Evolutionary conservation across 2,113 vertebrate species (phyloP).

Genomic region (Nibea albiflora): DNA sequence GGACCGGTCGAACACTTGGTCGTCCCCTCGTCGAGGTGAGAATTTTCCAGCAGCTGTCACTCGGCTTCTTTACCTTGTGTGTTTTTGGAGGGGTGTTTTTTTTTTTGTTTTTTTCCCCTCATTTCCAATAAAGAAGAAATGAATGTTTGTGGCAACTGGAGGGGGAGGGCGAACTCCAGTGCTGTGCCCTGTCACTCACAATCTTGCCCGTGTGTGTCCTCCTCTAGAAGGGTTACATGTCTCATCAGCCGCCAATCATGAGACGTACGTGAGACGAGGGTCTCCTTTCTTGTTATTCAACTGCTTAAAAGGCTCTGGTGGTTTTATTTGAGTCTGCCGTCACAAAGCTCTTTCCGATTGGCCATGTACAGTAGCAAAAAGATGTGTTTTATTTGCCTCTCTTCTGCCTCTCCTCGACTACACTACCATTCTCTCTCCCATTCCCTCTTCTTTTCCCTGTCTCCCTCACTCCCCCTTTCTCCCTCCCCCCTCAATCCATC

Average conservation of each 20-base stretch:
- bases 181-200: conserved; percentile 75
- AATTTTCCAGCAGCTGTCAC: conserved; percentile 89
- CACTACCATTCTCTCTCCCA: conserved; percentile 50
- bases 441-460: conserved; percentile 61
- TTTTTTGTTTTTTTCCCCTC: conserved; percentile 67
- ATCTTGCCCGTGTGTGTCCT: conserved; percentile 76
- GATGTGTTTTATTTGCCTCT: conserved; percentile 49
- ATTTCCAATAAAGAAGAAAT: conserved; percentile 84
- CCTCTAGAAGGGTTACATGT: conserved; percentile 73
- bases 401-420: conserved; percentile 27
- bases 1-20: conserved; percentile 90
- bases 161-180: conserved; percentile 66
- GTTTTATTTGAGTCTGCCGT: conserved; percentile 39
- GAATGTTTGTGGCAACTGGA: conserved; percentile 82
- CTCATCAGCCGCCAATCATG: conserved; percentile 79
- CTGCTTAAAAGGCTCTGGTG: conserved; percentile 29
- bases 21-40: conserved; percentile 76
- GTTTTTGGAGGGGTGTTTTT: conserved; percentile 58
- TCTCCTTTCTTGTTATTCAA: conserved; percentile 23
- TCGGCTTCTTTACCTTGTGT: conserved; percentile 61
- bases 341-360: conserved; percentile 27
- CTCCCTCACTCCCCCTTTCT: conserved; percentile 51
- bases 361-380: conserved; percentile 40
- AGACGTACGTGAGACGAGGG: conserved; percentile 55
- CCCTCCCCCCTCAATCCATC: conserved; percentile 85